phyloP scores from a whole-genome alignment of 2,888 invertebrate genomes.

The Acutogordius australiensis region DNA sequence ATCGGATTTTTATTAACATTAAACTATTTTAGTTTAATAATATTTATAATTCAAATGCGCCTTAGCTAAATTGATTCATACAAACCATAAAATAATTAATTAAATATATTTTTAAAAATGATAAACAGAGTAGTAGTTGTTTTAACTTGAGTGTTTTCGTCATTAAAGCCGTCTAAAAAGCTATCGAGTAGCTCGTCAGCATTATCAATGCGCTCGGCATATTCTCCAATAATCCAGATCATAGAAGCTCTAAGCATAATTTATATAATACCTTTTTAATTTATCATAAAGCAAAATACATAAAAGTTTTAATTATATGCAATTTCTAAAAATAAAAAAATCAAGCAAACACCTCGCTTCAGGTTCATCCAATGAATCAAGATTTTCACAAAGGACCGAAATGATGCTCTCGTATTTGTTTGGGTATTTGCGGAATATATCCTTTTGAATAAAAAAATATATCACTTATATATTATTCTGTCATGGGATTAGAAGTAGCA shows the following conservation, averaged over 20 bases:
- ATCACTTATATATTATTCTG: too few species aligned
- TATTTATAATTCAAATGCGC: too few species aligned
- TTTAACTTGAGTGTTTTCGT: constrained; percentile 64
- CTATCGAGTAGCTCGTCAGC: constrained; percentile 89
- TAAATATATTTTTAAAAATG: too few species aligned
- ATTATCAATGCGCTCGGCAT: constrained; percentile 94
- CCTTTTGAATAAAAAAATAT: constrained; percentile 18
- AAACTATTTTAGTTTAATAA: too few species aligned
- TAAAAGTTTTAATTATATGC: constrained; percentile 10
- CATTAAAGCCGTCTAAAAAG: constrained; percentile 82
- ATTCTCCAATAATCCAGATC: constrained; percentile 68
- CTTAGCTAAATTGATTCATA: too few species aligned
- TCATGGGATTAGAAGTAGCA: too few species aligned
- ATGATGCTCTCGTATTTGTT: constrained; percentile 99
- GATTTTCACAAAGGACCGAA: constrained; percentile 85
- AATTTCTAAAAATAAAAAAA: neutral
- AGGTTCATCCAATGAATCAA: constrained; percentile 90
- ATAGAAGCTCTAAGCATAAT: constrained; percentile 78
- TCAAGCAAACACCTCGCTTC: constrained; percentile 37
- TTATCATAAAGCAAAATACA: neutral
- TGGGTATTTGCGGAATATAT: constrained; percentile 47
- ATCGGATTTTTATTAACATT: too few species aligned
- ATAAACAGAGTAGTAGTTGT: too few species aligned
- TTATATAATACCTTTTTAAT: too few species aligned
- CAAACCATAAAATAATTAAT: too few species aligned